Evolutionary conservation across 2,797 vertebrate species (phyloP).

Genomic region (Scyliorhinus canicula): DNA sequence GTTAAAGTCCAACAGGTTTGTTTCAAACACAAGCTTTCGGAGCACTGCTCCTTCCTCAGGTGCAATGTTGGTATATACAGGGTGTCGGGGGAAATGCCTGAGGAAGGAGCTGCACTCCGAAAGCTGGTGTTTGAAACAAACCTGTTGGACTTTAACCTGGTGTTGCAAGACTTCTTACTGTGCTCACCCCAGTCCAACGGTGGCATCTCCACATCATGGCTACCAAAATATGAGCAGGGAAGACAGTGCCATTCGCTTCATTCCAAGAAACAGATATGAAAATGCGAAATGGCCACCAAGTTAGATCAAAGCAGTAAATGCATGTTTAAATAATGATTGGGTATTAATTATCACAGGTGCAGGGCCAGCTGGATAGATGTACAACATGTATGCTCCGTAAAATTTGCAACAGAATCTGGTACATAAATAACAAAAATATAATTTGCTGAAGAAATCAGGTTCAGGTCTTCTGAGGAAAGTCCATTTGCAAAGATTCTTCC

Average conservation of each 20-base stretch:
- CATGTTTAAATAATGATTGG: not conserved
- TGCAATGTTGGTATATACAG: too few relatives aligned
- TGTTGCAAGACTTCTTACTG: too few relatives aligned
- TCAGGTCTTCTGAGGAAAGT: not conserved
- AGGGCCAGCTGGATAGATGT: not conserved
- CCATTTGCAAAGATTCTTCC: not conserved
- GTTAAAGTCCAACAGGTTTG: too few relatives aligned
- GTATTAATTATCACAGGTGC: not conserved
- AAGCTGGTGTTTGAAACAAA: too few relatives aligned
- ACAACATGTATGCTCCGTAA: not conserved
- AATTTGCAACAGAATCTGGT: not conserved
- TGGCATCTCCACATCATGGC: too few relatives aligned
- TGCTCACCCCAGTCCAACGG: too few relatives aligned
- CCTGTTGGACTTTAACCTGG: too few relatives aligned
- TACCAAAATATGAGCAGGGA: not conserved
- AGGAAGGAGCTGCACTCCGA: too few relatives aligned
- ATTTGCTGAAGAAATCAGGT: not conserved
- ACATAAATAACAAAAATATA: not conserved
- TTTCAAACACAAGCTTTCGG: too few relatives aligned
- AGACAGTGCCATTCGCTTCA: not conserved
- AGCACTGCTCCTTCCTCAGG: too few relatives aligned
- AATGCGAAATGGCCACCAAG: not conserved
- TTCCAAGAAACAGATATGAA: not conserved
- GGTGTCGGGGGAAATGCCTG: too few relatives aligned
- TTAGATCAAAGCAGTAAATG: not conserved